Evolutionary conservation across 2,888 invertebrate species (phyloP), one percentile per base, ranked within the genome.

Genomic region (Mechanitis messenoides): DNA sequence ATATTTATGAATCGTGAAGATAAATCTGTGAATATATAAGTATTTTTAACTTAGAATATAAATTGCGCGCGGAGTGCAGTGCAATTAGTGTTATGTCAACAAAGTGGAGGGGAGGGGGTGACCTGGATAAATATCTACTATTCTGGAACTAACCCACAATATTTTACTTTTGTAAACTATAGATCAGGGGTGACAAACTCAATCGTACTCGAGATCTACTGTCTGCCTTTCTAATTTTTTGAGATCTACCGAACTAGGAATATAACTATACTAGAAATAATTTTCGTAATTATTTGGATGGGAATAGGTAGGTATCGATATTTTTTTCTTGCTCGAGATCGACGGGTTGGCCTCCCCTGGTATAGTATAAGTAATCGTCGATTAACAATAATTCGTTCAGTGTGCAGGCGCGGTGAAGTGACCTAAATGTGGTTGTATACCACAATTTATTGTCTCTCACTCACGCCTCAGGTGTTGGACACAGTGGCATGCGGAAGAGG

Each of bases 381-480:
- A 20, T 20, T 20, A 20, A 20, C 20, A 20, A 20, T 20, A 20
- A 20, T 20, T 20, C 47, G 20, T 7, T 47, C 20, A 47, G 20
- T 47, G 67, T 63, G 67, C 62, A 72, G 64, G 68, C 67, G 63
- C 68, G 72, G 74, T 72, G 74, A 74, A 71, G 75, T 74, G 81
- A 84, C 81, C 84, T 74, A 78, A 77, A 83, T 83, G 81, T 78
- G 70, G 74, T 73, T 75, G 73, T 73, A 75, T 76, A 71, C 79
- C 77, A 74, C 82, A 81, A 82, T 84, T 84, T 84, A 85, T 85
- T 81, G 84, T 85, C 81, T 82, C 75, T 73, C 74, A 79, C 75
- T 75, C 76, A 76, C 76, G 77, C 69, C 68, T 69, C 71, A 70
- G 74, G 70, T 71, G 73, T 70, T 69, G 66, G 68, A 63, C 69